Base-by-base conservation (phyloP, 1,140 invertebrate species). In the Mizuhopecten yessoensis region DNA sequence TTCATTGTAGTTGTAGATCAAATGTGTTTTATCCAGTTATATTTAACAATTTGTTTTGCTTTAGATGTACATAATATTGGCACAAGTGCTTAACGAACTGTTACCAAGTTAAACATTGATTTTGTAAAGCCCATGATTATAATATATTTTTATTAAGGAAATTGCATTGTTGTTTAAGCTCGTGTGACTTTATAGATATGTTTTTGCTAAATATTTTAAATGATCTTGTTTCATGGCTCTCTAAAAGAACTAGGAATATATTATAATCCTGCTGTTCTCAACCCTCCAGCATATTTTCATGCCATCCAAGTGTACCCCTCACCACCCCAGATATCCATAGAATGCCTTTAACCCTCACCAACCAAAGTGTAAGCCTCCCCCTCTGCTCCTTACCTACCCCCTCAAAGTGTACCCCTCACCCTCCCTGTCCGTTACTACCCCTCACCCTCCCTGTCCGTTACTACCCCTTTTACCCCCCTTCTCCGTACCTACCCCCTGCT, bases 201-300 rank as follows among this genome's bases (percentile, higher is more conserved):
- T 75, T 75, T 75, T 75, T 75, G 57, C 57, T 75, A 75, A n/a
- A 75, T 75, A 75, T 75, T 75, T 75, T 75, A 75, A 75, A 29
- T 29, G 29, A 29, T 75, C 23, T 1, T 49, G 29, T 29, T 29
- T 17, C 57, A 0, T 29, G n/a, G 15, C 57, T 29, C 9, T 75
- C 57, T 75, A 9, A 29, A 39, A 39, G 5, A 7, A n/a, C n/a
- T n/a, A n/a, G n/a, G n/a, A n/a, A n/a, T n/a, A n/a, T n/a, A n/a
- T n/a, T n/a, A n/a, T 39, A 7, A 39, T 39, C 36, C 36, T 39
- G 36, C 36, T 13, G 36, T 13, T 5, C 5, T 7, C 5, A 39
- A 7, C 13, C 29, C 42, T 17, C 42, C 17, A 75, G 13, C 20
- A 75, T 29, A 75, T 29, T 29, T 0, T 75, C 23, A 23, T 29